These are phyloP conservation scores for Pangasius macronema DNA, from an alignment of 2,797 vertebrate species.

Conservation along the genomic window DNA sequence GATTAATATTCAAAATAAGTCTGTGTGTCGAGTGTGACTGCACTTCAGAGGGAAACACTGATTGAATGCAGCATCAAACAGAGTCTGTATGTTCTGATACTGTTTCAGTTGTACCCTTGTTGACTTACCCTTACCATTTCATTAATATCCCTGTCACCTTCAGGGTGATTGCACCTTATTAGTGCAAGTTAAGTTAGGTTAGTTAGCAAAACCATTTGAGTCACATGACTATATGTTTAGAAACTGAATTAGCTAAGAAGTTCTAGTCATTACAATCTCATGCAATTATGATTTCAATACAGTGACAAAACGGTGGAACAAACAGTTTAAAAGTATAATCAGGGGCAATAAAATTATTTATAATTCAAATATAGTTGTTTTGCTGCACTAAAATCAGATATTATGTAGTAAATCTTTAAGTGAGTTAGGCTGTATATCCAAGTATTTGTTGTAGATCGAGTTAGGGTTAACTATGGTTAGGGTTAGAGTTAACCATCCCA, in stretches of 20 bases:
- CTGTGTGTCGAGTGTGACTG: neutral
- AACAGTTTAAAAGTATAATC: neutral
- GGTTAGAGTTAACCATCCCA: too few relatives aligned
- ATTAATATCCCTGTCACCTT: neutral
- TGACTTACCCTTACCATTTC: neutral
- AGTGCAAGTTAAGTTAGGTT: neutral
- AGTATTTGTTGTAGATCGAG: too few relatives aligned
- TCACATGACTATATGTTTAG: neutral
- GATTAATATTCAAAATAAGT: neutral
- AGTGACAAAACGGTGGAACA: neutral
- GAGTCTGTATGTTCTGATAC: neutral
- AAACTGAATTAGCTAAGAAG: too few relatives aligned
- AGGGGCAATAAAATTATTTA: neutral
- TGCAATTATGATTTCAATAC: neutral
- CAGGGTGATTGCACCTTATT: neutral
- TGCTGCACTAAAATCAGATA: neutral
- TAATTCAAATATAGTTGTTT: neutral
- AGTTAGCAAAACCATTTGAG: neutral
- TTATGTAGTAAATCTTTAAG: neutral
- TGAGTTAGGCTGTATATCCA: too few relatives aligned
- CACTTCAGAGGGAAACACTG: neutral
- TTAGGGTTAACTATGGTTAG: too few relatives aligned
- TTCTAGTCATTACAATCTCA: neutral
- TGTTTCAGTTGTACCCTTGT: neutral
- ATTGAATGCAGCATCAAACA: neutral